Evolutionary conservation across 64 coral and sea anemone genomes (phyloP).

Genomic region (Hydrozoanthus tunicans): DNA sequence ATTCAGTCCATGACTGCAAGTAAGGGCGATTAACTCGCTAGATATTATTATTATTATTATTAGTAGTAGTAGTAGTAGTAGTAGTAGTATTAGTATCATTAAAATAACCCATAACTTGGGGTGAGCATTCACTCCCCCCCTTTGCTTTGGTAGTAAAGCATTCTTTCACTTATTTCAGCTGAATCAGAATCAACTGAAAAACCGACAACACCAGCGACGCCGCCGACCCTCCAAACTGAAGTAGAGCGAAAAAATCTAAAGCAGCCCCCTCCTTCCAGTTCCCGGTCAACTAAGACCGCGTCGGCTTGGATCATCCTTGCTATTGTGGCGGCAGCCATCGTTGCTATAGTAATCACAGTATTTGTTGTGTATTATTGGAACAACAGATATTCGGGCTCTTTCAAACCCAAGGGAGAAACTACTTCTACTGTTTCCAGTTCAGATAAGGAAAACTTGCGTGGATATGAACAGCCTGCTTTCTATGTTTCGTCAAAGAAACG

Average conservation of each 20-base stretch:
- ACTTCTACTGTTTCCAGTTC: conserved; percentile 36
- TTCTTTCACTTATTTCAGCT: background rate
- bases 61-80: too few species aligned
- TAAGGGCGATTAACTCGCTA: too few species aligned
- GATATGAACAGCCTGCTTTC: conserved; percentile 89
- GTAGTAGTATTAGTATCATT: too few species aligned
- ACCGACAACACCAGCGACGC: background rate
- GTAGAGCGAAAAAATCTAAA: background rate
- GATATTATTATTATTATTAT: too few species aligned
- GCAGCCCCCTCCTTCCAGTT: background rate
- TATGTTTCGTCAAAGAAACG: conserved; percentile 77
- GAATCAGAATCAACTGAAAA: background rate
- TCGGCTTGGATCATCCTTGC: conserved; percentile 78
- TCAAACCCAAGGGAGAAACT: conserved; percentile 74
- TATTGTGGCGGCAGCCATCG: conserved; percentile 72
- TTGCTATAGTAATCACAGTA: conserved; percentile 66
- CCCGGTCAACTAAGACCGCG: background rate
- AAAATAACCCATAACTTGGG: too few species aligned
- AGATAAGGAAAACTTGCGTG: conserved; percentile 45
- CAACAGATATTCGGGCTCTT: conserved; percentile 84
- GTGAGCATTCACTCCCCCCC: too few species aligned
- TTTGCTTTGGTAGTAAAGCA: background rate
- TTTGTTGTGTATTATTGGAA: conserved; percentile 94
- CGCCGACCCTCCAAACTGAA: background rate
- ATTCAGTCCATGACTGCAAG: too few species aligned